Evolutionary conservation across 1,140 invertebrate genomes (phyloP), one percentile per base, ranked within the genome.

Genomic region (Brachionus sp.): DNA sequence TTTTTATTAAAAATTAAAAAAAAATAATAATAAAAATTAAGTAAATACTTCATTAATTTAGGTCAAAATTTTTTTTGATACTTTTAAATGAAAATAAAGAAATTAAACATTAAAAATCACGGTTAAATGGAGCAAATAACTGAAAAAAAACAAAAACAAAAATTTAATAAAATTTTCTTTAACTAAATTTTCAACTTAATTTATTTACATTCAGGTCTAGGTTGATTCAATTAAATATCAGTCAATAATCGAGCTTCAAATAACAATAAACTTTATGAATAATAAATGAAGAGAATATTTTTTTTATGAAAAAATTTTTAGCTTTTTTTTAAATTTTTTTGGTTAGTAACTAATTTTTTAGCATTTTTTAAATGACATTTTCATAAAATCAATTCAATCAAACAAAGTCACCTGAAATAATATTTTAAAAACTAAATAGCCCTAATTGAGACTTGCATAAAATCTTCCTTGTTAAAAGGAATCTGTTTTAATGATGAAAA

Each of bases 1-100:
- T 70, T 70, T 70, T 70, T 70, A 70, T 70, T 70, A 70, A 70
- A 70, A 70, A 37, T 70, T 70, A 39, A 39, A 70, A 70, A 70
- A 70, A 70, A 70, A 70, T 64, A 70, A 70, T 70, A 70, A 70
- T 66, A 35, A 70, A 70, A 70, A 19, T 70, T 37, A 39, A 39
- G 66, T 37, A 70, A 70, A 70, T 70, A 70, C 66, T 70, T 70
- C 66, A 37, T 70, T 70, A 70, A 37, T 70, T 33, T 66, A 66
- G 33, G 64, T 66, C 64, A 66, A 37, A 66, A 13, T 33, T 33
- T 33, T n/a, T 66, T 33, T 33, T 29, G 10, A 23, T 13, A 29
- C 29, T 33, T 66, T 29, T 33, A 12, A 33, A 66, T 33, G 33
- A 66, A 66, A 66, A 66, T 33, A 66, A 66, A 66, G 64, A 37